These are phyloP conservation scores for Ostrea edulis DNA, from an alignment of 1,140 invertebrate species.

Conservation along the genomic window DNA sequence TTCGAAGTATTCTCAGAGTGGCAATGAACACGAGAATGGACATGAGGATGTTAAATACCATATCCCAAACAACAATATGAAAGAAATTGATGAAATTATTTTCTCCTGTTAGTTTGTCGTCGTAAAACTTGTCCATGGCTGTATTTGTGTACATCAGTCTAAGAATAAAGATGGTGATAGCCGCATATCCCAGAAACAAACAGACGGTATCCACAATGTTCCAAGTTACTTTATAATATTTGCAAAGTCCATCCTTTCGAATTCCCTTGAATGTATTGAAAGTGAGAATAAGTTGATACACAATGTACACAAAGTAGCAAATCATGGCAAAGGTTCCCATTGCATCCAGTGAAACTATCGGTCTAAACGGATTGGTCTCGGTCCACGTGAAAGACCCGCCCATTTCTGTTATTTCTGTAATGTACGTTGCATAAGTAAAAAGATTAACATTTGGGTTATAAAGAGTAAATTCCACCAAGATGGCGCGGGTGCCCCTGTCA, in stretches of 20 bases:
- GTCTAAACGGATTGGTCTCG: slow-evolving; percentile 63
- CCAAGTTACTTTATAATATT: slow-evolving; percentile 77
- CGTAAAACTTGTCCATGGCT: slow-evolving; percentile 41
- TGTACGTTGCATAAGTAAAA: slow-evolving; percentile 58
- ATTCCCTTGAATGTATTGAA: slow-evolving; percentile 52
- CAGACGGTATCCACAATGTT: slow-evolving; percentile 75
- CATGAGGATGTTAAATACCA: slow-evolving; percentile 53
- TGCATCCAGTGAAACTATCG: slow-evolving; percentile 61
- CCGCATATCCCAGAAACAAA: slow-evolving; percentile 68
- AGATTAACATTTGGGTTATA: slow-evolving; percentile 79
- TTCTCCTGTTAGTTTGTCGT: slow-evolving; percentile 40
- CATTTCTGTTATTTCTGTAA: slow-evolving; percentile 79
- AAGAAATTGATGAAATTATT: slow-evolving; percentile 63
- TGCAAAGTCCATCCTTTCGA: slow-evolving; percentile 58
- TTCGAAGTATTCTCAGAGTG: slow-evolving; percentile 60
- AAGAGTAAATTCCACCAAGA: slow-evolving; percentile 81
- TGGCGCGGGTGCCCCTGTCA: slow-evolving; percentile 80
- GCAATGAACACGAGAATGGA: slow-evolving; percentile 59
- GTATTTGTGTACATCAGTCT: slow-evolving; percentile 50
- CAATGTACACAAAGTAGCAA: slow-evolving; percentile 62
- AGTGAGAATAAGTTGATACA: slow-evolving; percentile 58
- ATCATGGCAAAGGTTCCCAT: slow-evolving; percentile 63
- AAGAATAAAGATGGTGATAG: slow-evolving; percentile 72
- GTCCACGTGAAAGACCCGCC: slow-evolving; percentile 73
- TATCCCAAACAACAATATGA: slow-evolving; percentile 64